Evolutionary conservation across 2,888 invertebrate genomes (phyloP), one percentile per base, ranked within the genome.

Genomic region (Papilio demoleus): DNA sequence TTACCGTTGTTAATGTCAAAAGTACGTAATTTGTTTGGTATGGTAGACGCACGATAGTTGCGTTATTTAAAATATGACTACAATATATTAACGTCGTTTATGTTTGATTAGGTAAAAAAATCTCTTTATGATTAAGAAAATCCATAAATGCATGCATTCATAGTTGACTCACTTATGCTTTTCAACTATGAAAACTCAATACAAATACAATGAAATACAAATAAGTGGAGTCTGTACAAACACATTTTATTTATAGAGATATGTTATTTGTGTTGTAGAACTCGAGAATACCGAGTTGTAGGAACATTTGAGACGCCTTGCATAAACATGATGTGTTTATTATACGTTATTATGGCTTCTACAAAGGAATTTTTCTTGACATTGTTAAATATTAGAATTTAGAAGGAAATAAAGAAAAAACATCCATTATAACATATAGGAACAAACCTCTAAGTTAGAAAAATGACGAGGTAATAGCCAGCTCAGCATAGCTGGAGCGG

Each of bases 321-420:
- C 12, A 45, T 38, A 50, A 66, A 61, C 60, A 61, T 60, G 27
- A 6, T 50, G 38, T 61, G 47, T 66, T 67, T 67, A 50, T 67
- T 50, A 27, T 50, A 27, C 22, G 45, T 59, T 42, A 47, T 36
- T 61, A 19, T 38, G 50, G 36, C 60, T 36, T 17, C 38, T 24
- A 50, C 27, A 60, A 47, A 38, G 14, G 66, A 17, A 36, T 59
- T 8, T 22, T 38, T 50, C n/a, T 9, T 11, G 11, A 31, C 19
- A 27, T 34, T 12, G 19, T 12, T 50, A 24, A 6, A 42, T 4
- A 24, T 45, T 47, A 11, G 22, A 50, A 17, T 38, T 12, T 38
- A 4, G 6, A 8, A 40, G 4, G 4, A 4, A 2, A 4, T 4
- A 1, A 40, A 4, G n/a, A 4, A 40, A 40, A 14, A 5, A 40